Conservation (phyloP, 2,888 invertebrate species). For the Pelosia muscerda region DNA sequence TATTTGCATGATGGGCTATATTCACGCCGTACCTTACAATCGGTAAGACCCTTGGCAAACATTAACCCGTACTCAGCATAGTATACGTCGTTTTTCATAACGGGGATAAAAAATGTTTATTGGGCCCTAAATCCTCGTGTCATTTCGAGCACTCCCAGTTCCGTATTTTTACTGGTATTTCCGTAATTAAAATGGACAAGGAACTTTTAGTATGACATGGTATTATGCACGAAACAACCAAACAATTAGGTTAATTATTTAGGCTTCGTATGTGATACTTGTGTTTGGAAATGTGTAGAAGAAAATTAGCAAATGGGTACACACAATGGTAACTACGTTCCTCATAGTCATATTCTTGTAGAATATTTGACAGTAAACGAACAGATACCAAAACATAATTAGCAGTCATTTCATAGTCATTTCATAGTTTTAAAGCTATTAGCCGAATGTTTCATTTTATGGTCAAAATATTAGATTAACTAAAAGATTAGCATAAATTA, state of each 20-base stretch:
- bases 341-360: background rate
- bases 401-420: background rate
- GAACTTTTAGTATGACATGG: constrained; percentile 65
- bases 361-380: background rate
- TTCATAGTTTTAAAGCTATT: background rate
- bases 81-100: constrained; percentile 63
- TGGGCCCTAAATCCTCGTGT: constrained; percentile 59
- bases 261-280: constrained; percentile 28
- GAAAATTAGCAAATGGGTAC: background rate
- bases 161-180: constrained; percentile 52
- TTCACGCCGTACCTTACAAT: background rate
- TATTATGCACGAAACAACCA: constrained; percentile 57
- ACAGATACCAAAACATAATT: background rate
- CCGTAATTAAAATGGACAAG: constrained; percentile 78
- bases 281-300: constrained; percentile 3
- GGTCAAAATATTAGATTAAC: background rate
- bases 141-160: constrained; percentile 58
- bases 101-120: constrained; percentile 71
- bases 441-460: background rate
- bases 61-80: constrained; percentile 12
- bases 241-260: constrained; percentile 68
- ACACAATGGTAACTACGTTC: background rate
- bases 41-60: background rate
- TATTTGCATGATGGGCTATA: background rate
- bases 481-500: background rate